Percentiles rank a stretch among this genome's conserved stretches.
Evolutionary conservation across 2,113 vertebrate species (phyloP).

Genomic region (Brachyhypopomus occidentalis): DNA sequence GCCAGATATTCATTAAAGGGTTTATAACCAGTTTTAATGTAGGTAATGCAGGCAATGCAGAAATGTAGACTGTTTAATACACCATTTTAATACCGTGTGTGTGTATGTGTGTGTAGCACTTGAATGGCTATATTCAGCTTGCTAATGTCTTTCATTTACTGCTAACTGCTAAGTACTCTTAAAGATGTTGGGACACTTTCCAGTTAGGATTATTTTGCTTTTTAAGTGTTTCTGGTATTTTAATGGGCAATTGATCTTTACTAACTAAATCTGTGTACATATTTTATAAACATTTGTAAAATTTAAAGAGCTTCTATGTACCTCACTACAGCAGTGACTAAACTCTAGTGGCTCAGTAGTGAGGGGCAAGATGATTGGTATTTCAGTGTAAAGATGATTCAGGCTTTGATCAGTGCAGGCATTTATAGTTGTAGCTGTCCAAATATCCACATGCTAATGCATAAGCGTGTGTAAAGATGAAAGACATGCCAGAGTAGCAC

Average conservation of each 20-base stretch:
- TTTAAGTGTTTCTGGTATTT: neutral
- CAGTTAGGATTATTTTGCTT: neutral
- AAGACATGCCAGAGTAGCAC: conserved; percentile 48
- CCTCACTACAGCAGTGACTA: neutral
- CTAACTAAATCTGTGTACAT: neutral
- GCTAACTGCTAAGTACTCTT: neutral
- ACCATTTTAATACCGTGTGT: no score
- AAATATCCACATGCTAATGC: conserved; percentile 13
- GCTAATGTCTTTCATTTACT: neutral
- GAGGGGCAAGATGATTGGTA: neutral
- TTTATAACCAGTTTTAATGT: no score
- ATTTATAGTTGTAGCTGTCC: neutral
- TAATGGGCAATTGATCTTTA: neutral
- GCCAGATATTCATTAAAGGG: neutral
- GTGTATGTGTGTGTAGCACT: neutral
- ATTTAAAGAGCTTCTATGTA: neutral
- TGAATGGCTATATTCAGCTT: neutral
- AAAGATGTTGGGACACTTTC: neutral
- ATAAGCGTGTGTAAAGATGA: conserved; percentile 46
- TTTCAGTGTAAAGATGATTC: neutral
- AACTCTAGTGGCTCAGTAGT: neutral
- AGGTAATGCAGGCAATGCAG: no score
- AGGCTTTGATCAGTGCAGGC: neutral
- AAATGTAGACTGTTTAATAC: no score
- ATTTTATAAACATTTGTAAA: neutral